Evolutionary conservation across 2,888 invertebrate genomes (phyloP).

Genomic region (Euplagia quadripunctaria): DNA sequence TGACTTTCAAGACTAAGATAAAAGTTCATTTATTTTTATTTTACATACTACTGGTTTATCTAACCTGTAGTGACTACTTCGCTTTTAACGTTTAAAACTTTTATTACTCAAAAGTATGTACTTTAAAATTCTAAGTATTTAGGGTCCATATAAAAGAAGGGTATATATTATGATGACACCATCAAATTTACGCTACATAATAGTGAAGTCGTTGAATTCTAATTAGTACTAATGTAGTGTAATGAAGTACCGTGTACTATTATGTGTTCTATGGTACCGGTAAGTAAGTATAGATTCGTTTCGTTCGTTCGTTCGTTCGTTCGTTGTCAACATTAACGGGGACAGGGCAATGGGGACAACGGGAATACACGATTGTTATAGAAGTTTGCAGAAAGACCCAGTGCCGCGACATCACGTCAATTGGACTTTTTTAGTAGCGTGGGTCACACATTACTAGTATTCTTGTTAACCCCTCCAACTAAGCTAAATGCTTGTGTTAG

Average conservation of each 20-base stretch:
- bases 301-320: too few species aligned
- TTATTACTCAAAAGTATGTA: neutral
- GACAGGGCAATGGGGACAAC: too few species aligned
- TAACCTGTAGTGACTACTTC: neutral
- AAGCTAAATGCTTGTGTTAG: too few species aligned
- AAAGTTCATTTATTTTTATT: conserved; percentile 15
- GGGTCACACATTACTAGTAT: too few species aligned
- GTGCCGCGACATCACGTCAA: neutral
- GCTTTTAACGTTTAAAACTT: neutral
- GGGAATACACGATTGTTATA: too few species aligned
- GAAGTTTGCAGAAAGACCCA: neutral
- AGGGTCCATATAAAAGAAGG: too few species aligned
- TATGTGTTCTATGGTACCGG: too few species aligned
- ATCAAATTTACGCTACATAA: neutral
- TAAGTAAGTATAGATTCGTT: too few species aligned
- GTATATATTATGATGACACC: neutral
- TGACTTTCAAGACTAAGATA: conserved; percentile 33
- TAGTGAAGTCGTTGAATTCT: neutral
- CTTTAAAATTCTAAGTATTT: neutral
- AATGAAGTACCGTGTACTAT: too few species aligned
- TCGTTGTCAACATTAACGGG: too few species aligned
- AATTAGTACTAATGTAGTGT: neutral
- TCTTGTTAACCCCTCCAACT: too few species aligned
- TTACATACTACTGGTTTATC: conserved; percentile 8
- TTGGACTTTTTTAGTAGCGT: neutral